phyloP scores from a whole-genome alignment of 2,888 invertebrate genomes.

The Epinotia ramella region DNA sequence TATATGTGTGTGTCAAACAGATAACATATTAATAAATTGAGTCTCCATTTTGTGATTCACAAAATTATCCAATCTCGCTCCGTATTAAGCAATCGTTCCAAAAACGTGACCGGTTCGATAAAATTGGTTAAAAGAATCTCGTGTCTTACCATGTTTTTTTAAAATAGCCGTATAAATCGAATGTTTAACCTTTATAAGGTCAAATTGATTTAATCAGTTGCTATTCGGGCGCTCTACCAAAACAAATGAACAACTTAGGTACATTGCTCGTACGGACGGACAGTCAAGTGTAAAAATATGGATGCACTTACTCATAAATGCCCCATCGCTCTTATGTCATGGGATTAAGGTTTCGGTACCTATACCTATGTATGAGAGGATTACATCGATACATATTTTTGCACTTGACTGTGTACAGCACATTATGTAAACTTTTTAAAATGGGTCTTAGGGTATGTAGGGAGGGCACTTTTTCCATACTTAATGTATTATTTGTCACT shows the following conservation, averaged over 20 bases:
- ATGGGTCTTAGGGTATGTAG: no score
- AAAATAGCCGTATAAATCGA: conserved; percentile 36
- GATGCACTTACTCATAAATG: no score
- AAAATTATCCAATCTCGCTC: conserved; percentile 13
- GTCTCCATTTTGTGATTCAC: conserved; percentile 1
- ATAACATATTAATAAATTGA: conserved; percentile 6
- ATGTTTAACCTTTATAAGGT: conserved; percentile 45
- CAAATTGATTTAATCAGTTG: conserved; percentile 43
- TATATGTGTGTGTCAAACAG: not conserved
- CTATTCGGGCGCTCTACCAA: conserved; percentile 26
- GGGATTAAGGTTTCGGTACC: not conserved
- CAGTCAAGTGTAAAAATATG: not conserved
- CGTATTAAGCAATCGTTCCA: conserved; percentile 23
- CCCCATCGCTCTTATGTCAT: no score
- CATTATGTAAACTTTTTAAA: no score
- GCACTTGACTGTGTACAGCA: no score
- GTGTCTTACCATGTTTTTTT: conserved; percentile 34
- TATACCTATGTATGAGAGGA: no score
- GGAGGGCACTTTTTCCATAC: no score
- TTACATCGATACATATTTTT: no score
- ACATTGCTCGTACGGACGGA: conserved; percentile 12
- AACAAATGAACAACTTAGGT: conserved; percentile 21
- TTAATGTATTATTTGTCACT: no score
- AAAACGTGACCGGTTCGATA: conserved; percentile 14
- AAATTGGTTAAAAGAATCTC: conserved; percentile 29